These are phyloP conservation scores for Pterois miles DNA, from an alignment of 2,797 vertebrate species.

Conservation along the genomic window DNA sequence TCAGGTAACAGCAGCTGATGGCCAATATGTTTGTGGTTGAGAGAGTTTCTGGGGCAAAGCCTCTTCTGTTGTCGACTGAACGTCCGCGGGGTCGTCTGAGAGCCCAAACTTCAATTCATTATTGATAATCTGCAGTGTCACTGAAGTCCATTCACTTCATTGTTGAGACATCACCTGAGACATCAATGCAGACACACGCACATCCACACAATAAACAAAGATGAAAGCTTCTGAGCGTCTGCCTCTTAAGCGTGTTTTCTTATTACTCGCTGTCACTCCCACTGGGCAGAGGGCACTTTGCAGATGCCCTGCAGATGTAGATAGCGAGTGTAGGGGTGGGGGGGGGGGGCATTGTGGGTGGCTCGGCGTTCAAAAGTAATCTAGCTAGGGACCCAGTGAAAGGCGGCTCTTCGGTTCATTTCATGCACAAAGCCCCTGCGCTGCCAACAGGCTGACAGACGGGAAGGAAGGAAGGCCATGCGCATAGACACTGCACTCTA, in stretches of 20 bases:
- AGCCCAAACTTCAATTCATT: slow-evolving; percentile 67
- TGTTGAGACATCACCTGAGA: slow-evolving; percentile 72
- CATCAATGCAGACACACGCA: slow-evolving; percentile 23
- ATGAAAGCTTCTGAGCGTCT: slow-evolving; percentile 54
- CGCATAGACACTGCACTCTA: slow-evolving; percentile 22
- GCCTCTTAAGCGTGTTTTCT: slow-evolving; percentile 63
- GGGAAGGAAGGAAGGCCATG: slow-evolving; percentile 25
- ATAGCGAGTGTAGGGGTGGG: slow-evolving; percentile 33
- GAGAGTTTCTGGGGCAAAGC: slow-evolving; percentile 67
- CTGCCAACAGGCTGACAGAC: slow-evolving; percentile 62
- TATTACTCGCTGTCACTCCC: slow-evolving; percentile 66
- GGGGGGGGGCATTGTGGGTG: slow-evolving; percentile 49
- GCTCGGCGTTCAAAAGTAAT: slow-evolving; percentile 67
- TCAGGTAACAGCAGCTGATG: slow-evolving; percentile 59
- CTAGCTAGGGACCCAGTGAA: slow-evolving; percentile 38
- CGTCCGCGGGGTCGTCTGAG: slow-evolving; percentile 36
- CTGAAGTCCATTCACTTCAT: slow-evolving; percentile 63
- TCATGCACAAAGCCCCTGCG: slow-evolving; percentile 58
- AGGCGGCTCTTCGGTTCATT: slow-evolving; percentile 52
- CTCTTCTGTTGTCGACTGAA: slow-evolving; percentile 51
- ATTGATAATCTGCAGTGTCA: slow-evolving; percentile 72
- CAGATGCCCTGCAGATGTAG: slow-evolving; percentile 69
- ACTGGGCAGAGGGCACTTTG: slow-evolving; percentile 64
- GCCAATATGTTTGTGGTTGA: slow-evolving; percentile 68
- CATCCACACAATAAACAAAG: slow-evolving; percentile 50